A percentile compares a stretch with the other conserved stretches of the same genome.
Conservation (phyloP, 2,113 vertebrate species). For the Baryphthengus martii region DNA sequence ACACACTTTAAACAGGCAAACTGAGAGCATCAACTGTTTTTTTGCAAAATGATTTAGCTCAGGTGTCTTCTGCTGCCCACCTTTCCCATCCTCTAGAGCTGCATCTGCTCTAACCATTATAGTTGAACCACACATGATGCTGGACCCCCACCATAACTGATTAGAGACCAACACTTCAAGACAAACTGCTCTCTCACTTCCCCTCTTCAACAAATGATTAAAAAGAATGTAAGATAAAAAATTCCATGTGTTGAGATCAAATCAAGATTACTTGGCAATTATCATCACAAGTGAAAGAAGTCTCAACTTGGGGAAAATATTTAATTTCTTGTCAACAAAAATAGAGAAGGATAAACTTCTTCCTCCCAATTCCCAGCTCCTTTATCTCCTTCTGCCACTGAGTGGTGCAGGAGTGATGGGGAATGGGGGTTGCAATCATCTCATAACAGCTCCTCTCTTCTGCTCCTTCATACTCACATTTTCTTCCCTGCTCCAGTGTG, state of each 20-base stretch:
- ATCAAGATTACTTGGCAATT: neutral
- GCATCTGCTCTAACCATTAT: neutral
- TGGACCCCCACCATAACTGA: neutral
- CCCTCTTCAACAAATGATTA: neutral
- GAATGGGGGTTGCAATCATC: neutral
- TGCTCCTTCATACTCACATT: neutral
- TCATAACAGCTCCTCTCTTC: neutral
- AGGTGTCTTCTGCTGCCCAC: neutral
- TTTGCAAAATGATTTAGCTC: neutral
- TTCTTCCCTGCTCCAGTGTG: accelerated
- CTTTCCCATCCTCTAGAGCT: neutral
- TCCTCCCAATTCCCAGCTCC: neutral
- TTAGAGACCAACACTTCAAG: neutral
- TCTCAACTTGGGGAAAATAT: neutral
- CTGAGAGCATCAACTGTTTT: neutral
- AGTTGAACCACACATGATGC: neutral
- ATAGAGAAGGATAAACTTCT: neutral
- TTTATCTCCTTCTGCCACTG: neutral
- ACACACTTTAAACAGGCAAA: neutral
- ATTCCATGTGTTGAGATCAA: neutral
- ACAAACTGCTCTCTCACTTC: neutral
- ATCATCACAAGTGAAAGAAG: neutral
- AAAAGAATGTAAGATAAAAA: neutral
- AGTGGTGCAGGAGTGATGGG: neutral
- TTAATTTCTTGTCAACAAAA: neutral